These are phyloP conservation scores for Orchestes rusci DNA, from an alignment of 2,888 invertebrate species.

Conservation along the genomic window DNA sequence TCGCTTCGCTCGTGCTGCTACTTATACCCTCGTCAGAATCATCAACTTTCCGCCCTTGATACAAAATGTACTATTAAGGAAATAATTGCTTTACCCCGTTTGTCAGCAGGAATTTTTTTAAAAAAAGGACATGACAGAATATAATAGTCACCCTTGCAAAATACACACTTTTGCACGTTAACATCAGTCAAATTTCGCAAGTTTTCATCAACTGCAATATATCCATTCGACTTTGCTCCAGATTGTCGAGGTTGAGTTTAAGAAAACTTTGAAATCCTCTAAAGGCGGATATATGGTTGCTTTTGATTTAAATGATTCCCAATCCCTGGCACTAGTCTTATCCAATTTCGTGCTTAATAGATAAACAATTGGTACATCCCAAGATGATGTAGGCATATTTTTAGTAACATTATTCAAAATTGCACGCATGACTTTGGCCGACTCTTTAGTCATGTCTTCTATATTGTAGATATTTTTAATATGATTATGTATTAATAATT, in stretches of 20 bases:
- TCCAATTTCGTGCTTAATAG: conserved; percentile 17
- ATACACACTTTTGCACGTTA: too few relatives aligned
- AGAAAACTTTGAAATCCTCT: conserved; percentile 17
- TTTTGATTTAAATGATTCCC: conserved; percentile 14
- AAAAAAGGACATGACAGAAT: conserved; percentile 14
- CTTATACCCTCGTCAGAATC: too few relatives aligned
- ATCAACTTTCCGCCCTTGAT: too few relatives aligned
- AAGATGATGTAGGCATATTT: too few relatives aligned
- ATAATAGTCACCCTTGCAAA: conserved; percentile 15
- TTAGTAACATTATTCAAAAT: too few relatives aligned
- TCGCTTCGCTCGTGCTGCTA: too few relatives aligned
- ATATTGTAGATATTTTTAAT: conserved; percentile 19
- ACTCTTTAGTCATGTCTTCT: conserved; percentile 16
- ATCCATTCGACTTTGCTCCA: conserved; percentile 12
- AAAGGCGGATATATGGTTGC: conserved; percentile 6
- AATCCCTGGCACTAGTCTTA: conserved; percentile 13
- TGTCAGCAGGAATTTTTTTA: conserved; percentile 12
- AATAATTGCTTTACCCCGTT: conserved; percentile 13
- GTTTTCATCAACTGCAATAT: conserved; percentile 6
- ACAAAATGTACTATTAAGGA: too few relatives aligned
- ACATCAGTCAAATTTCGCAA: too few relatives aligned
- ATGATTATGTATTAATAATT: conserved; percentile 17
- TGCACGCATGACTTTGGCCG: conserved; percentile 10
- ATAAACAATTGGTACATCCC: too few relatives aligned
- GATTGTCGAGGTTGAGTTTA: conserved; percentile 13